Evolutionary conservation across 2,888 invertebrate species (phyloP), one percentile per base, ranked within the genome.

Genomic region (Balanococcus diminutus): DNA sequence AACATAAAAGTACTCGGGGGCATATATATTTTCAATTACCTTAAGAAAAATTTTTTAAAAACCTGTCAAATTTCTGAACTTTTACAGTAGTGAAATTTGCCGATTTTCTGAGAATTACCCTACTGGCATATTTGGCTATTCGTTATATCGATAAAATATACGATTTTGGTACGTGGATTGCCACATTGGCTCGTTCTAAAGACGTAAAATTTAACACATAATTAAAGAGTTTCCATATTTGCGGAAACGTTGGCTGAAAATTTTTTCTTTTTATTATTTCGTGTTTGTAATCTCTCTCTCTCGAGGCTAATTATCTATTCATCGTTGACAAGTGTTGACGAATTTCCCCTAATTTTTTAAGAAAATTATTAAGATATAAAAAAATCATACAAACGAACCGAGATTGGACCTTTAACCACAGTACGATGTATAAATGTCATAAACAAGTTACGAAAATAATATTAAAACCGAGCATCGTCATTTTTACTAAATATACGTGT

Each of bases 331-430:
- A 36, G 19, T 19, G 36, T 19, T 79, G 75, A 79, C 36, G 36
- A 79, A 79, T 79, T 36, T 8, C 9, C 56, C 75, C 22, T n/a
- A n/a, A 32, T 32, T 67, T 28, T 67, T 36, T 31, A n/a, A n/a
- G 75, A 79, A 79, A n/a, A 28, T 28, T 72, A 72, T 36, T 36
- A 79, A 79, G 31, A 36, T 19, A 36, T 79, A 36, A 79, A 79
- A 79, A 79, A 79, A 8, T 22, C 3, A 61, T 36, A 28, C 32
- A n/a, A n/a, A 72, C 31, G 16, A 67, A n/a, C n/a, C 61, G 6
- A 61, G 8, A 19, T 19, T 61, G 19, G 56, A 56, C 19, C 56
- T 56, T 56, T 56, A 56, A 2, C 8, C 8, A 42, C 11, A 56
- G 2, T 56, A 19, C 14, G 46, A 61, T 61, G 61, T 61, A 1